phyloP scores from a whole-genome alignment of 2,113 vertebrate genomes.

The Hassar affinis region DNA sequence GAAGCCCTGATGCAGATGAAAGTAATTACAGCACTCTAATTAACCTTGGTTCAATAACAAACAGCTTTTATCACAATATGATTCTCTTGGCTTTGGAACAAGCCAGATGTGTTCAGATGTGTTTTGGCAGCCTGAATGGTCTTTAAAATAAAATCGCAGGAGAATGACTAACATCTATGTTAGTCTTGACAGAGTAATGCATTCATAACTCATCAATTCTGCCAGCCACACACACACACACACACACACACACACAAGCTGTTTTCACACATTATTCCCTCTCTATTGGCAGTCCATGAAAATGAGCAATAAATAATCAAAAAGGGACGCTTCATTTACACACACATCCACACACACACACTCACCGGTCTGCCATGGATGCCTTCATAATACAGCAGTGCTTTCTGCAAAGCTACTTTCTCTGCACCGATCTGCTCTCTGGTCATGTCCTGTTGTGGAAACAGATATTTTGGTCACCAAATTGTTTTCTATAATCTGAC shows the following conservation, averaged over 20 bases:
- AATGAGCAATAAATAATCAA: conserved; percentile 12
- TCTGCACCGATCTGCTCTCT: conserved; percentile 90
- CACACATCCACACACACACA: conserved; percentile 47
- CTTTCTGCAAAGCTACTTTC: conserved; percentile 92
- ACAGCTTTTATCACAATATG: neutral
- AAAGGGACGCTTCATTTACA: no score
- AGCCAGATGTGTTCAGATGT: neutral
- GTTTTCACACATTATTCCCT: conserved; percentile 52
- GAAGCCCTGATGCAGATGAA: neutral
- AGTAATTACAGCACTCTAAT: neutral
- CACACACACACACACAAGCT: neutral
- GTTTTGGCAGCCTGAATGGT: neutral
- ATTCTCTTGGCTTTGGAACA: neutral
- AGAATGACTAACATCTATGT: neutral
- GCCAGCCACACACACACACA: neutral
- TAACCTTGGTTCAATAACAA: neutral
- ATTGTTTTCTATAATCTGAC: neutral
- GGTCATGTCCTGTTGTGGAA: conserved; percentile 86
- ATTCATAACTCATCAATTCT: neutral
- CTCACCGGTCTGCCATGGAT: conserved; percentile 92
- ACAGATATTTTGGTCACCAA: conserved; percentile 1
- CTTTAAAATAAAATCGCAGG: neutral
- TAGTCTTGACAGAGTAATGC: neutral
- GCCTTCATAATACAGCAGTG: conserved; percentile 90
- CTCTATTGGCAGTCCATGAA: conserved; percentile 44